Conservation (phyloP, 2,888 invertebrate species). For the Xylota sylvarum region DNA sequence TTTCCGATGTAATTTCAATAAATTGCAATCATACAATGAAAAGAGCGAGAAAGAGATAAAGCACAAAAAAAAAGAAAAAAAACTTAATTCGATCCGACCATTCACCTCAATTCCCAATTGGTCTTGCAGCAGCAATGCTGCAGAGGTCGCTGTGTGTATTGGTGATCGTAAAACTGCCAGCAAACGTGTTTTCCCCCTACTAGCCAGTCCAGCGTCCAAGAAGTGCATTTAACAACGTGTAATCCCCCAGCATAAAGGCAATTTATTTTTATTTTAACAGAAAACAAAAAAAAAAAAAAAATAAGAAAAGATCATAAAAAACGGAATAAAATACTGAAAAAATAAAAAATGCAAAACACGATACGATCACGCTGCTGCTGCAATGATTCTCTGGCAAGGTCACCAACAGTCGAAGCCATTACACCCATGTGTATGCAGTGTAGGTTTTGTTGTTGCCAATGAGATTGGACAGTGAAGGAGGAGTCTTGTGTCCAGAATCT, state of each 20-base stretch:
- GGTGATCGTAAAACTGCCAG: slow-evolving; percentile 57
- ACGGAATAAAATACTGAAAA: slow-evolving; percentile 11
- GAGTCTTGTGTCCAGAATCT: slow-evolving; percentile 32
- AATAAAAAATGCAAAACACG: slow-evolving; percentile 50
- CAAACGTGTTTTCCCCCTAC: slow-evolving; percentile 63
- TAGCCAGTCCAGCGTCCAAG: slow-evolving; percentile 33
- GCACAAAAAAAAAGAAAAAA: slow-evolving; percentile 27
- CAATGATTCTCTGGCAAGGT: slow-evolving; percentile 73
- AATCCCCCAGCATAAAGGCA: slow-evolving; percentile 50
- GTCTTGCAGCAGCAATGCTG: slow-evolving; percentile 22
- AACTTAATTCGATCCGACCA: slow-evolving; percentile 53
- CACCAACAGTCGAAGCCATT: slow-evolving; percentile 67
- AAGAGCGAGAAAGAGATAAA: neutral
- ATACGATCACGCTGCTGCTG: slow-evolving; percentile 61
- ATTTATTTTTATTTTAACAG: slow-evolving; percentile 59
- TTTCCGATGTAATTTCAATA: slow-evolving; percentile 65
- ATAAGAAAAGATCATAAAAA: slow-evolving; percentile 40
- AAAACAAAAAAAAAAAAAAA: slow-evolving; percentile 22
- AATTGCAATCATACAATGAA: slow-evolving; percentile 51
- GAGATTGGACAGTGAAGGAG: slow-evolving; percentile 22
- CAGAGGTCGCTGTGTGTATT: slow-evolving; percentile 15
- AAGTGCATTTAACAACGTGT: slow-evolving; percentile 63
- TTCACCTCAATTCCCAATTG: slow-evolving; percentile 69
- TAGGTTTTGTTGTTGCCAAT: slow-evolving; percentile 30
- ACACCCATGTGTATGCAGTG: slow-evolving; percentile 36